Base-by-base conservation (phyloP, 2,113 vertebrate genomes). In the Romanogobio albipinnatus region DNA sequence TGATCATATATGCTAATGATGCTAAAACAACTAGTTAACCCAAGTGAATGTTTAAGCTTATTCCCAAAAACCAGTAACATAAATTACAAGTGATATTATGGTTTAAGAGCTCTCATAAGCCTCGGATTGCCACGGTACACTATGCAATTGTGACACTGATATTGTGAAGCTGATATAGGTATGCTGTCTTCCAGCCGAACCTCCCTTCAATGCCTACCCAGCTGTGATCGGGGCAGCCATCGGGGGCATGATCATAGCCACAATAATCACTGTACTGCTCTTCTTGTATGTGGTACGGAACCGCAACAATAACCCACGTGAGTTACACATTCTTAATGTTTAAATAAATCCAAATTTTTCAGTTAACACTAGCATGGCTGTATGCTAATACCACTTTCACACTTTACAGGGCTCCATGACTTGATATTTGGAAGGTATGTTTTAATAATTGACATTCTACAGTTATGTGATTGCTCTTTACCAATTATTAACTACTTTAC, bases 361-460 rank as follows among this genome's bases (percentile, higher is more conserved):
- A 61, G 49, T 15, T 59, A 26, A 36, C n/a, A 33, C 19, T 17
- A 26, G 26, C 14, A 62, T 13, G 36, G 24, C 53, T 7, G 3
- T 6, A 43, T 73, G 62, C 19, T 88, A 84, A 86, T 82, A 4
- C 17, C 1, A 2, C 14, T 62, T 73, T 29, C 19, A 22, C 80
- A 26, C 49, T 86, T 61, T 39, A n/a, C 90, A 96, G 96, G 95
- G 29, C 90, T 96, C 29, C 96, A 96, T 22, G 93, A 96, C 87
- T 84, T 96, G 89, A 89, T 96, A 89, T 96, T 96, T 91, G 94
- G 95, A 92, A 87, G 87, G 96, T 96, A 91, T 94, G 96, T 95
- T 91, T 29, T 84, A 13, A 77, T 13, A 83, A 74, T 39, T 56
- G 9, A 24, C 62, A 56, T 71, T 75, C 29, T 22, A n/a, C 19